Evolutionary conservation across 2,888 invertebrate genomes (phyloP), one percentile per base, ranked within the genome.

Genomic region (Melinaea marsaeus): DNA sequence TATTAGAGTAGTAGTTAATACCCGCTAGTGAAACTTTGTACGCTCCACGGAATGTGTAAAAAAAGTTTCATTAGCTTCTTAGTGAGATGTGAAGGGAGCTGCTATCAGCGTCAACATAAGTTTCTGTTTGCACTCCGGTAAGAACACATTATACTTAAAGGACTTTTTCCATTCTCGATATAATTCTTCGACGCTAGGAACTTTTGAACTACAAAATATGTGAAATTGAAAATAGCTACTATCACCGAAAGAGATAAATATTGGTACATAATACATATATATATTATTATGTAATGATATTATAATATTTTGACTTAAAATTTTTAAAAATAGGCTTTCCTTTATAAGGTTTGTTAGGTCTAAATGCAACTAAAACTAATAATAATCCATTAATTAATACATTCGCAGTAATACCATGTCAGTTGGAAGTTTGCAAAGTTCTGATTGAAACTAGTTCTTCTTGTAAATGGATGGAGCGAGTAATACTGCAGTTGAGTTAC

Each of bases 401-500:
- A 51, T 51, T 22, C 22, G 32, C 2, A 9, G 51, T 42, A 42
- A 58, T 37, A 58, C 47, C 9, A 37, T 9, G n/a, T 33, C 22
- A 57, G 47, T 33, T 60, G 35, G 48, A 57, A 64, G 56, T 64
- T 58, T 61, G 47, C 58, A 58, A 64, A 51, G 48, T 58, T 55
- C 51, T 42, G 42, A 64, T 61, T 58, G 47, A 58, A 34, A 58
- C 58, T 32, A 45, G 54, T 57, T 45, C 13, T 57, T 55, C 37
- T 58, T 55, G 32, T 59, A 62, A 47, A 61, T 55, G 57, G 58
- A 62, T 64, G 62, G 58, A 60, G 57, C 54, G 70, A 70, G 79
- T 78, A 84, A 85, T 85, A 80, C 77, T 79, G 78, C 76, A 76
- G 75, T 75, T 77, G 75, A 78, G 74, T 74, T 72, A 68, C 68